Evolutionary conservation across 2,888 invertebrate genomes (phyloP).

Genomic region (Abscondita cerata): DNA sequence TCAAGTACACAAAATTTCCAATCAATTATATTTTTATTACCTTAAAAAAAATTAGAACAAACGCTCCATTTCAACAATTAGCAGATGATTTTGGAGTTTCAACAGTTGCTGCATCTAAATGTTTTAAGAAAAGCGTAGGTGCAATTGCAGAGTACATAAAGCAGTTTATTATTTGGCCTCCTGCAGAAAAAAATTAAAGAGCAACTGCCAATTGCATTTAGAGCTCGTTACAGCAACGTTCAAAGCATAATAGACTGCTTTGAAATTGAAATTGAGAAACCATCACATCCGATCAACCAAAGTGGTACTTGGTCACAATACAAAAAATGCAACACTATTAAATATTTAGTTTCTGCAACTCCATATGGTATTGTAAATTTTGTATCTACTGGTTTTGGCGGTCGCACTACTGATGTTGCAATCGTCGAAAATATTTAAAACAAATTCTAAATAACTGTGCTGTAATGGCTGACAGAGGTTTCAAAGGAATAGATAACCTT

Average conservation of each 20-base stretch:
- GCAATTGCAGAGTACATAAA: slow-evolving; percentile 20
- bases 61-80: slow-evolving; percentile 12
- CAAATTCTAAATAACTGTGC: too few species aligned
- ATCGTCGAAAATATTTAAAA: too few species aligned
- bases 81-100: slow-evolving; percentile 17
- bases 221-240: too few species aligned
- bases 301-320: slow-evolving; percentile 51
- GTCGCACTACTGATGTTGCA: slow-evolving; percentile 24
- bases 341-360: slow-evolving; percentile 40
- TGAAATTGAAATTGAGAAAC: slow-evolving; percentile 53
- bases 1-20: not conserved
- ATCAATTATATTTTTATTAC: not conserved
- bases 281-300: slow-evolving; percentile 48
- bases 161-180: slow-evolving; percentile 48
- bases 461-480: slow-evolving; percentile 34
- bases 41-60: slow-evolving; percentile 22
- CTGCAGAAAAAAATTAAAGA: too few species aligned
- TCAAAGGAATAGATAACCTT: slow-evolving; percentile 36
- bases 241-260: slow-evolving; percentile 22
- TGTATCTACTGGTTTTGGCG: slow-evolving; percentile 37
- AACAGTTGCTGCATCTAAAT: slow-evolving; percentile 17
- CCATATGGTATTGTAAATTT: slow-evolving; percentile 39
- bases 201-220: too few species aligned
- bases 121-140: slow-evolving; percentile 26
- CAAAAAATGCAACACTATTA: slow-evolving; percentile 42